These are phyloP conservation scores for Gallinago solitaria DNA, from an alignment of 2,797 vertebrate species.

Conservation along the genomic window DNA sequence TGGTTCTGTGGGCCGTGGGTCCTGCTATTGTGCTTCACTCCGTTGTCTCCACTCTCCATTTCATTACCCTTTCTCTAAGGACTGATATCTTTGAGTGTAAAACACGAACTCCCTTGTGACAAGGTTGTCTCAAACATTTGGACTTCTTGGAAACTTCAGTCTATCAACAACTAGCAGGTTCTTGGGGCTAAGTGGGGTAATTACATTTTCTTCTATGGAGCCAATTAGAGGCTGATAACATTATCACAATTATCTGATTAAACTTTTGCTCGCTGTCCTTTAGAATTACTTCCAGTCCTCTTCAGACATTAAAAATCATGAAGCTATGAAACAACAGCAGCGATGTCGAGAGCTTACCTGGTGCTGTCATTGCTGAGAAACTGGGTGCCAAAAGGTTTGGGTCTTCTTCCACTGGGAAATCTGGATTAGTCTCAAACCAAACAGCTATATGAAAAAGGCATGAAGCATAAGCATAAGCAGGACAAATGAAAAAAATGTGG, in stretches of 20 bases:
- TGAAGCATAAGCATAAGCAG: neutral
- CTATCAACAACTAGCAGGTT: neutral
- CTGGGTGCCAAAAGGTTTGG: neutral
- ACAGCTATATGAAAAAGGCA: neutral
- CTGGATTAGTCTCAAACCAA: neutral
- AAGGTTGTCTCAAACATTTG: neutral
- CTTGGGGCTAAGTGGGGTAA: neutral
- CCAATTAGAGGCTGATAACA: neutral
- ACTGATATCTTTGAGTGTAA: neutral
- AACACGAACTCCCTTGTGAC: neutral
- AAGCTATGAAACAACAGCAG: neutral
- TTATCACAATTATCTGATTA: neutral
- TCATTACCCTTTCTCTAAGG: neutral
- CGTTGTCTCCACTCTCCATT: neutral
- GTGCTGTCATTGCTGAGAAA: neutral
- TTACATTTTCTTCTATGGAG: neutral
- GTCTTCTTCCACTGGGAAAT: neutral
- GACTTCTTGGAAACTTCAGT: neutral
- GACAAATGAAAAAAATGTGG: neutral
- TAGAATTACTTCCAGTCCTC: neutral
- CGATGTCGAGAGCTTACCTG: fast-evolving
- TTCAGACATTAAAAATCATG: neutral
- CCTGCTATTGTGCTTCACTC: neutral
- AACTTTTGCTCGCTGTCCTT: neutral
- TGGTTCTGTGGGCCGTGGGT: fast-evolving